Evolutionary conservation across 2,888 invertebrate species (phyloP).

Genomic region (Trachelus tabidus): DNA sequence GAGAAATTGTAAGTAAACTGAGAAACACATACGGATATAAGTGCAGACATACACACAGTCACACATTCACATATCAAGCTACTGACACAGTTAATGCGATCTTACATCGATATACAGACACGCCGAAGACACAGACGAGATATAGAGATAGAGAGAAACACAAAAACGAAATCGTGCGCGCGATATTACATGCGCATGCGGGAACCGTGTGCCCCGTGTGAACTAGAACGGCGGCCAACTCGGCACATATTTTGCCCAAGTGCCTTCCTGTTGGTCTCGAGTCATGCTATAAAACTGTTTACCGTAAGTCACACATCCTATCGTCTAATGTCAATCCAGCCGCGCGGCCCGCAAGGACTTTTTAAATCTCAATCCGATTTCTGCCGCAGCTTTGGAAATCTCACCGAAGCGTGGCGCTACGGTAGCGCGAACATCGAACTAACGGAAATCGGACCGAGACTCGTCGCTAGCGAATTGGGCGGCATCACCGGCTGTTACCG

Average conservation of each 20-base stretch:
- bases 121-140: conserved; percentile 22
- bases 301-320: conserved; percentile 41
- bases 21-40: conserved; percentile 15
- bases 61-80: not conserved
- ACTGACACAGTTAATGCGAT: not conserved
- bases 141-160: conserved; percentile 32
- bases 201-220: conserved; percentile 50
- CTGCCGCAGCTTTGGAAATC: not conserved
- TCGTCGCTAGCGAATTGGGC: not conserved
- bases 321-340: conserved; percentile 39
- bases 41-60: not conserved
- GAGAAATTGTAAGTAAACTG: conserved; percentile 39
- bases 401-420: not conserved
- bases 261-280: conserved; percentile 65
- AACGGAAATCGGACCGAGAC: not conserved
- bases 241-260: conserved; percentile 65
- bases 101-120: not conserved
- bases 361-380: not conserved
- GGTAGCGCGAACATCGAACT: not conserved
- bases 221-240: conserved; percentile 56
- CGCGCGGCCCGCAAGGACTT: not conserved
- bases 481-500: not conserved
- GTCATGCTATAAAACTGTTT: conserved; percentile 51
- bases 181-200: conserved; percentile 16
- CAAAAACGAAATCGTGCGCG: conserved; percentile 14